A percentile compares a stretch with the other conserved stretches of the same genome.
Evolutionary conservation across 2,797 vertebrate species (phyloP).

Genomic region (Dicrostonyx torquatus): DNA sequence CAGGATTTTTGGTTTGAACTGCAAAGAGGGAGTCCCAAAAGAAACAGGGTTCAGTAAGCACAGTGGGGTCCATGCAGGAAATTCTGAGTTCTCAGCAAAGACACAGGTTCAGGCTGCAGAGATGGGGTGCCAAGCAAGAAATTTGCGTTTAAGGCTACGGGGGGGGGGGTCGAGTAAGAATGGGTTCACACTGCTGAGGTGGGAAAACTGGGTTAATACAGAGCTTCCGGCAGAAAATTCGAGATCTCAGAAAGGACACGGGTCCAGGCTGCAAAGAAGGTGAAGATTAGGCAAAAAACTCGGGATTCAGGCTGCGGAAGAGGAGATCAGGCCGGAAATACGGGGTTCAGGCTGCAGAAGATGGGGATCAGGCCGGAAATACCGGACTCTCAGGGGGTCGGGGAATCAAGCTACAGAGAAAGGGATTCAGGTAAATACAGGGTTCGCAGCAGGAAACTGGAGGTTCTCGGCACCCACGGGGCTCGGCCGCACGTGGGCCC

Average conservation of each 20-base stretch:
- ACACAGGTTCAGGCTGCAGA: not conserved
- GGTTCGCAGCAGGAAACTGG: not conserved
- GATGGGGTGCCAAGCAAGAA: not conserved
- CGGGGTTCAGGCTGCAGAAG: not conserved
- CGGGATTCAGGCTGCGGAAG: not conserved
- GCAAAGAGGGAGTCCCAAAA: not conserved
- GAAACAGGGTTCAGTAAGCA: not conserved
- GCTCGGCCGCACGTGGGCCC: not conserved
- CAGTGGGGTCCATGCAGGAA: not conserved
- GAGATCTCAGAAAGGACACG: not conserved
- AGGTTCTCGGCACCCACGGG: not conserved
- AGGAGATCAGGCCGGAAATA: too few relatives aligned
- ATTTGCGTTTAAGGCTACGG: not conserved
- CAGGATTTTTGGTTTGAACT: not conserved
- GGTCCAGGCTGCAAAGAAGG: not conserved
- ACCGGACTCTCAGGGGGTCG: not conserved
- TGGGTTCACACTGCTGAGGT: not conserved
- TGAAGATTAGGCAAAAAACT: not conserved
- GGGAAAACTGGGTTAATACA: not conserved
- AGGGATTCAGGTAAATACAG: not conserved
- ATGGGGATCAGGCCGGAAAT: not conserved
- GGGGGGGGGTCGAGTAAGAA: not conserved
- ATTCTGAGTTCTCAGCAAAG: not conserved
- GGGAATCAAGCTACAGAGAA: not conserved
- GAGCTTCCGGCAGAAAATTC: not conserved